Evolutionary conservation across 2,888 invertebrate species (phyloP).

Genomic region (Phortica magna): DNA sequence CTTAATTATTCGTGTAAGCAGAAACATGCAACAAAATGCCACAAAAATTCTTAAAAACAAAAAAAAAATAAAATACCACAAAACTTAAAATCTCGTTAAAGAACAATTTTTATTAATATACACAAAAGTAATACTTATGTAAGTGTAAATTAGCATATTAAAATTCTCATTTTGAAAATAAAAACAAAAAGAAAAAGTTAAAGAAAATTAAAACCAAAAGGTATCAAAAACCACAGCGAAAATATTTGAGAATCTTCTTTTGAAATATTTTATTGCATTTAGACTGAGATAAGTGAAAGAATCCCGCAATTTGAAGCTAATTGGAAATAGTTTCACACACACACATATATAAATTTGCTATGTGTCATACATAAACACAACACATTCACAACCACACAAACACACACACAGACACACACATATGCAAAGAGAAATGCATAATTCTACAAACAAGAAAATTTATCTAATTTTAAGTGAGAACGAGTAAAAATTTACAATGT

Average conservation of each 20-base stretch:
- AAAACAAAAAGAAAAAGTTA: slow-evolving; percentile 13
- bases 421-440: slow-evolving; percentile 21
- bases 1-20: slow-evolving; percentile 10
- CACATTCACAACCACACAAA: not conserved
- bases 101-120: slow-evolving; percentile 17
- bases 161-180: slow-evolving; percentile 33
- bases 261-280: slow-evolving; percentile 24
- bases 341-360: slow-evolving; percentile 6
- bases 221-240: slow-evolving; percentile 7
- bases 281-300: slow-evolving; percentile 8
- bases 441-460: slow-evolving; percentile 26
- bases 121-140: slow-evolving; percentile 47
- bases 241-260: not conserved
- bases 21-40: slow-evolving; percentile 25
- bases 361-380: not conserved
- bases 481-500: slow-evolving; percentile 8
- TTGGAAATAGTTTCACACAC: slow-evolving; percentile 13
- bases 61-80: slow-evolving; percentile 4
- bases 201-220: not conserved
- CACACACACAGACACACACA: slow-evolving; percentile 7
- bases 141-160: slow-evolving; percentile 67
- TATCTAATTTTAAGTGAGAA: slow-evolving; percentile 39
- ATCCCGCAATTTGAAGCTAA: not conserved
- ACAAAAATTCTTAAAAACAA: slow-evolving; percentile 28
- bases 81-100: slow-evolving; percentile 23